Base-by-base conservation (phyloP, 2,888 invertebrate species). In the Hybos culiciformis region DNA sequence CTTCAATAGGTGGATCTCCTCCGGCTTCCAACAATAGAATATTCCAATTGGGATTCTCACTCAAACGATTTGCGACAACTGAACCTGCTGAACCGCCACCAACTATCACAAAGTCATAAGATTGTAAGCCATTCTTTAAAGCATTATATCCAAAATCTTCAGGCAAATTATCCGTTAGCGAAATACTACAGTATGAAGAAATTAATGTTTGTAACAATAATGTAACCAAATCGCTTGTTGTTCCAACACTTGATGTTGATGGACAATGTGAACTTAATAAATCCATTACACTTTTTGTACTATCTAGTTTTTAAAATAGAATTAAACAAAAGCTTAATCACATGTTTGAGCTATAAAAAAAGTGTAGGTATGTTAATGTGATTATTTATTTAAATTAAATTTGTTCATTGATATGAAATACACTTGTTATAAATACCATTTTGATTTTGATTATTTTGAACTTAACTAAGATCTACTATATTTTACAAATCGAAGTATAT, bases 151-250 rank as follows among this genome's bases (percentile, higher is more conserved):
- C 52, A 41, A 50, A 52, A 45, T 75, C 75, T 11, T 53, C 55
- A 0, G 76, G 76, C 66, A 75, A 75, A n/a, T 66, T 46, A 4
- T 64, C 62, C 44, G 67, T 63, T 0, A 65, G 64, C 4, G 62
- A 62, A 17, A 75, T 50, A 0, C 66, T 61, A 51, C 77, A 76
- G 52, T 75, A 73, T 0, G 74, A 70, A 1, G 69, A 62, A 29
- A 77, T 50, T 37, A 79, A 58, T 0, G 70, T 64, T 50, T 73
- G 72, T 37, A 78, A 53, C 0, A 75, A 58, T 2, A 72, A 67
- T 3, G 67, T 54, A 50, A 78, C 74, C 21, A 74, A 37, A 67
- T 44, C 68, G 11, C 52, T 54, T 2, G 42, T 43, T 19, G 45
- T 33, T 5, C 52, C 52, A 34, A 49, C 45, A 42, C 51, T 51